A percentile compares a stretch with the other conserved stretches of the same genome.
These are phyloP conservation scores for Drosophila parvula DNA, from an alignment of 1,140 invertebrate genomes.

Conservation along the genomic window DNA sequence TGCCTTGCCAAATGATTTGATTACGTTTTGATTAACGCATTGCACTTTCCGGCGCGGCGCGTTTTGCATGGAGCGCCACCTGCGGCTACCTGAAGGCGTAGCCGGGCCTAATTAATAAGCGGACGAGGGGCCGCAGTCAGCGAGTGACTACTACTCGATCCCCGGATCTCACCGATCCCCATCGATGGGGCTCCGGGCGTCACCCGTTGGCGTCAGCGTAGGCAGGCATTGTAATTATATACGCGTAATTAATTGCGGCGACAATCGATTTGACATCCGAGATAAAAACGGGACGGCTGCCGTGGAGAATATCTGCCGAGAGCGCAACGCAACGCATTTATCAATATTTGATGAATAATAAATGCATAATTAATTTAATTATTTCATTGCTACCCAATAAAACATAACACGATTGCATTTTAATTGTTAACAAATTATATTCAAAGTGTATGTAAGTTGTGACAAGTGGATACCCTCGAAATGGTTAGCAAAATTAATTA, in stretches of 20 bases:
- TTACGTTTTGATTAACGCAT: constrained; percentile 82
- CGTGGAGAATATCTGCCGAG: constrained; percentile 65
- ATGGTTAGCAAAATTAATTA: too few relatives aligned
- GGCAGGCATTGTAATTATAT: constrained; percentile 77
- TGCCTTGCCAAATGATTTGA: constrained; percentile 79
- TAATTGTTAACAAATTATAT: constrained; percentile 75
- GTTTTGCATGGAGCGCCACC: constrained; percentile 78
- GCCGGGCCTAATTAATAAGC: constrained; percentile 82
- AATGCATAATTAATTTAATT: constrained; percentile 51
- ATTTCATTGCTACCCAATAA: constrained; percentile 59
- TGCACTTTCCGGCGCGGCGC: constrained; percentile 72
- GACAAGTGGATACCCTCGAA: constrained; percentile 8
- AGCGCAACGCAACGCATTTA: constrained; percentile 55
- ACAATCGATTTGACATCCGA: constrained; percentile 83
- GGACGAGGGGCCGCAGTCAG: constrained; percentile 40
- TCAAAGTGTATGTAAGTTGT: constrained; percentile 11
- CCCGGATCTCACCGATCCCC: constrained; percentile 1
- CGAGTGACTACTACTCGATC: constrained; percentile 2
- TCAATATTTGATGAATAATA: constrained; percentile 54
- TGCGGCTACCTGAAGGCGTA: constrained; percentile 78
- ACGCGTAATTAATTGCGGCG: constrained; percentile 83
- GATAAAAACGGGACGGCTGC: constrained; percentile 65
- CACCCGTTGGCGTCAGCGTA: constrained; percentile 60
- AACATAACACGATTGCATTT: constrained; percentile 45
- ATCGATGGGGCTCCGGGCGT: constrained; percentile 14